A percentile compares a stretch with the other conserved stretches of the same genome.
Evolutionary conservation across 2,113 vertebrate species (phyloP).

Genomic region (Paralichthys olivaceus): DNA sequence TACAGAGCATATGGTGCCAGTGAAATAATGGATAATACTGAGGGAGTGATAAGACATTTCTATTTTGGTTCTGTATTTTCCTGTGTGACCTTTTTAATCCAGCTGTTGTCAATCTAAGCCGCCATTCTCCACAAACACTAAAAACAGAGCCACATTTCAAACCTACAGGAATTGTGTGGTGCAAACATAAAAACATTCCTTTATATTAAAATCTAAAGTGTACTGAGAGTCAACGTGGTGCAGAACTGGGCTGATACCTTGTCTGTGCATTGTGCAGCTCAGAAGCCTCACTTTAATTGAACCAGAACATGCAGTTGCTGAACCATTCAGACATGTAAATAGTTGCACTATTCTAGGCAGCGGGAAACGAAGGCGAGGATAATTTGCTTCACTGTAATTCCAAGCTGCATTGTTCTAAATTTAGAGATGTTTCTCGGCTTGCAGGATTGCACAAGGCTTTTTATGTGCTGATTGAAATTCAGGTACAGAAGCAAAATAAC

Average conservation of each 20-base stretch:
- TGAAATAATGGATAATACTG: background rate
- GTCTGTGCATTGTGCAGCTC: slow-evolving; percentile 1
- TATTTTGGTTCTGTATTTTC: background rate
- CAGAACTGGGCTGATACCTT: slow-evolving; percentile 1
- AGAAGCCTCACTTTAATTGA: slow-evolving; percentile 21
- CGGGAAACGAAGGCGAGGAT: slow-evolving; percentile 25
- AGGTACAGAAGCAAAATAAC: slow-evolving; percentile 16
- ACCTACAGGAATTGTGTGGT: too few species aligned
- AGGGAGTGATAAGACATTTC: slow-evolving; percentile 3
- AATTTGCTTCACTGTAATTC: slow-evolving; percentile 45
- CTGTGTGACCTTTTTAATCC: background rate
- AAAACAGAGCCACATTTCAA: slow-evolving; percentile 6
- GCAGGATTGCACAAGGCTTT: slow-evolving; percentile 11
- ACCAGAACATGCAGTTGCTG: slow-evolving; percentile 26
- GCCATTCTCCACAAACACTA: background rate
- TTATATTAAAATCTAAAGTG: slow-evolving; percentile 8
- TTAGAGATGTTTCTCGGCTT: slow-evolving; percentile 22
- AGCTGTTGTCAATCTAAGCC: slow-evolving; percentile 16
- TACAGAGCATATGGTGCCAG: slow-evolving; percentile 4
- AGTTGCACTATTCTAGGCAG: slow-evolving; percentile 45
- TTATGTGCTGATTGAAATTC: slow-evolving; percentile 24
- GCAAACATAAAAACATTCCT: background rate
- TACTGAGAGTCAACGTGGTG: background rate
- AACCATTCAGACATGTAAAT: slow-evolving; percentile 58
- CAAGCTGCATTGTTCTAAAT: slow-evolving; percentile 43